Conservation (phyloP, 2,888 invertebrate species). For the Drosophila limbata region DNA sequence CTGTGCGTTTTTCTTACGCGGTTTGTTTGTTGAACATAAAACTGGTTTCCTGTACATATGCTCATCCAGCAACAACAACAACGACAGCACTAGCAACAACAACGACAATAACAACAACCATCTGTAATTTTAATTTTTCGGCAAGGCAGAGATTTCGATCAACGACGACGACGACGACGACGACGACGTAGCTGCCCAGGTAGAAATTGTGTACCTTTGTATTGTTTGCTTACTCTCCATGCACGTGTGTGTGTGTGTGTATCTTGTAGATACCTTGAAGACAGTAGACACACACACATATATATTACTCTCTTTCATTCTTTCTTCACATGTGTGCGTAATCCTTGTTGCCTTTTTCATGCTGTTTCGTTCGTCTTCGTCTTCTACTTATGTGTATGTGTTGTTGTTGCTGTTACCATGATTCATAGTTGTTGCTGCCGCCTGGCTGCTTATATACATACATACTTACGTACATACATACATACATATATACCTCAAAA, state of each 20-base stretch:
- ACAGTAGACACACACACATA: constrained; percentile 50
- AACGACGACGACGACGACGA: constrained; percentile 56
- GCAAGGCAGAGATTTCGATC: constrained; percentile 79
- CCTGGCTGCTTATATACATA: not conserved
- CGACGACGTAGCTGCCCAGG: constrained; percentile 66
- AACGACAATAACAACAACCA: constrained; percentile 64
- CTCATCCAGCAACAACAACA: constrained; percentile 69
- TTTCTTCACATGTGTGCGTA: constrained; percentile 33
- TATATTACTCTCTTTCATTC: constrained; percentile 14
- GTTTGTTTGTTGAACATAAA: constrained; percentile 78
- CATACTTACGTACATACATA: not conserved
- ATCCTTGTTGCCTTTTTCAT: constrained; percentile 58
- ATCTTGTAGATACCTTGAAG: constrained; percentile 69
- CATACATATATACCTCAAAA: not conserved
- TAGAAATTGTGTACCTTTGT: constrained; percentile 77
- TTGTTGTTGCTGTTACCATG: constrained; percentile 28
- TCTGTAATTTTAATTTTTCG: constrained; percentile 79
- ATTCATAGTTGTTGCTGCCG: constrained; percentile 37
- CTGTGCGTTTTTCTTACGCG: constrained; percentile 72
- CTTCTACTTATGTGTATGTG: constrained; percentile 1
- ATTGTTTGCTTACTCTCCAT: constrained; percentile 50
- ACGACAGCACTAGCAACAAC: constrained; percentile 35
- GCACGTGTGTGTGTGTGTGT: constrained; percentile 51
- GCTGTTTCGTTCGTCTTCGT: constrained; percentile 28
- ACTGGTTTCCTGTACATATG: constrained; percentile 81